These are phyloP conservation scores for Ramphastos sulfuratus DNA, from an alignment of 2,113 vertebrate genomes.

Conservation along the genomic window DNA sequence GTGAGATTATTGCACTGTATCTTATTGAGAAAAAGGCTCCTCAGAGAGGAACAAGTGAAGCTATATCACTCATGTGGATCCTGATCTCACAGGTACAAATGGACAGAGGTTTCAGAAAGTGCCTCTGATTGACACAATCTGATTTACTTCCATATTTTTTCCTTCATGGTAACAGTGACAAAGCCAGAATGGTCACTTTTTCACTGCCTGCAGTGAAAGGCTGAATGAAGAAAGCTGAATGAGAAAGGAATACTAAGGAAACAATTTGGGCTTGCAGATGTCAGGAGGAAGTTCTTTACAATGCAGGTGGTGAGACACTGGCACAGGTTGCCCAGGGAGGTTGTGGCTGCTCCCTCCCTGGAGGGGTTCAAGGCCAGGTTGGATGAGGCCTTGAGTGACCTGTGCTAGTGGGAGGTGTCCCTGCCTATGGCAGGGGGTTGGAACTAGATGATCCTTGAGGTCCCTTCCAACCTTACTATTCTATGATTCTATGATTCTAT, in stretches of 20 bases:
- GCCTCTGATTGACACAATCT: neutral
- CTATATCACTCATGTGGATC: neutral
- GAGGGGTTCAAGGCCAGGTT: no score
- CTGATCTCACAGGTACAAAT: neutral
- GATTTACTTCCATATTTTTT: neutral
- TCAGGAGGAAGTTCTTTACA: no score
- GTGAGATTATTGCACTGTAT: fast-evolving
- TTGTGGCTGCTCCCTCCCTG: no score
- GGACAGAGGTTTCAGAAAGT: neutral
- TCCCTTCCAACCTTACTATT: no score
- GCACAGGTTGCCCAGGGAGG: no score
- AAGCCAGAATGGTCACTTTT: neutral
- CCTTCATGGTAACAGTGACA: neutral
- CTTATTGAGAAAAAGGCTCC: neutral
- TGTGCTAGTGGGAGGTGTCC: no score
- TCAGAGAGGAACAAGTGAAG: neutral
- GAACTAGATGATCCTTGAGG: no score
- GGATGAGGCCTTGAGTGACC: no score
- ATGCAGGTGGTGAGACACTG: no score
- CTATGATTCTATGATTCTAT: no score
- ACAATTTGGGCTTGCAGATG: neutral
- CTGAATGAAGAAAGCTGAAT: neutral
- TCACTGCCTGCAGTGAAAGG: neutral
- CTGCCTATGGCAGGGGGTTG: no score
- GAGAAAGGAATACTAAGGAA: neutral